Conservation (phyloP, 2,113 vertebrate species). For the Balaeniceps rex region DNA sequence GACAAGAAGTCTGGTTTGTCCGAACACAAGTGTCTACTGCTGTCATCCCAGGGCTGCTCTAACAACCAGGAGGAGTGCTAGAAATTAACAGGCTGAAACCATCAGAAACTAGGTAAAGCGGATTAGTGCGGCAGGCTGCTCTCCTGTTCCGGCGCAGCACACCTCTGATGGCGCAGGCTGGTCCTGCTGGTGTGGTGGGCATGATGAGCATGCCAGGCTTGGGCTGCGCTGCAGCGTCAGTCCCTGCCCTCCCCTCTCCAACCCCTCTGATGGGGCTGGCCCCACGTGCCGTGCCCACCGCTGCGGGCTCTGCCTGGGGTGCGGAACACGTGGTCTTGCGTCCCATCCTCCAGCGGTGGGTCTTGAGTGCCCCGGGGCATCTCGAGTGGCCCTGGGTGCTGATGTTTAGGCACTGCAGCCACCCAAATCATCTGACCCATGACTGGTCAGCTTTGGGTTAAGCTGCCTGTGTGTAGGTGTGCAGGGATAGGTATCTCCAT, state of each 20-base stretch:
- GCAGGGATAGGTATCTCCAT: background rate
- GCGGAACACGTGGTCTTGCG: background rate
- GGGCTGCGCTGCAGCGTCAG: background rate
- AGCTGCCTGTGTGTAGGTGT: background rate
- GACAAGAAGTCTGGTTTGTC: background rate
- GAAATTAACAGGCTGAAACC: background rate
- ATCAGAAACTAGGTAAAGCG: background rate
- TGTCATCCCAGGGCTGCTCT: background rate
- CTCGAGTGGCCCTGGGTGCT: background rate
- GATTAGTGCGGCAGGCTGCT: background rate
- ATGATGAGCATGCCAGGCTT: background rate
- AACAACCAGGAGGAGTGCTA: background rate
- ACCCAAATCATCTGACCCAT: background rate
- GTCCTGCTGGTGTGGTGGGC: background rate
- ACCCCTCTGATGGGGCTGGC: too few species aligned
- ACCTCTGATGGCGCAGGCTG: background rate
- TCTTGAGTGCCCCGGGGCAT: background rate
- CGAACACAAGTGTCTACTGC: background rate
- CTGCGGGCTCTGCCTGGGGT: background rate
- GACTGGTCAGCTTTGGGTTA: background rate
- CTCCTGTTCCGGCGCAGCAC: background rate
- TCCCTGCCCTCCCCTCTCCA: background rate
- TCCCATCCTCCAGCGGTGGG: fast-evolving
- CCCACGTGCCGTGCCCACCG: background rate
- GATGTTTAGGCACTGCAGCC: background rate